Evolutionary conservation across 2,113 vertebrate species (phyloP).

Genomic region (Crotalus viridis): DNA sequence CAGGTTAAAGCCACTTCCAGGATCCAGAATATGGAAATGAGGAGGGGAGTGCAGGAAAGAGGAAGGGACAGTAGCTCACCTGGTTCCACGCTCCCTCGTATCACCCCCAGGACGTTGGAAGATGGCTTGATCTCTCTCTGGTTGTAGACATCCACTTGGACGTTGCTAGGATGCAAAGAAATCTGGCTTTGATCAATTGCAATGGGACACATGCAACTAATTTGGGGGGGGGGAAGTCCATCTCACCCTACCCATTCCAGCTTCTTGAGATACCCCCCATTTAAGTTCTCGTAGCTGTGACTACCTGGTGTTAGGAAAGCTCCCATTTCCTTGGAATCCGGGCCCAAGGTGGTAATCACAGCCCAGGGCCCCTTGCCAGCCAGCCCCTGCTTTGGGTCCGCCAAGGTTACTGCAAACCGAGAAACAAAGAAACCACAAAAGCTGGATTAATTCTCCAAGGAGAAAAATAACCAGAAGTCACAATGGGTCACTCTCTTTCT

Average conservation of each 20-base stretch:
- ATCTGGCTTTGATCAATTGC: background rate
- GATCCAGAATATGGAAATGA: background rate
- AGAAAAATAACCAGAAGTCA: background rate
- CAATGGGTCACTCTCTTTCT: background rate
- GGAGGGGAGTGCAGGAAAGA: background rate
- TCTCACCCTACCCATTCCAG: too few relatives aligned
- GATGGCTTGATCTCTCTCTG: slow-evolving; percentile 67
- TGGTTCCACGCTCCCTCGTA: slow-evolving; percentile 83
- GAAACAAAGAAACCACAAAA: background rate
- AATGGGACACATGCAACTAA: background rate
- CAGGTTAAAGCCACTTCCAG: background rate
- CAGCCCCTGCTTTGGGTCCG: slow-evolving; percentile 43
- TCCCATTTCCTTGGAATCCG: slow-evolving; percentile 62
- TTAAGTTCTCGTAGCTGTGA: background rate
- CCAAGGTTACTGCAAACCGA: slow-evolving; percentile 69
- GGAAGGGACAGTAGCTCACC: slow-evolving; percentile 64
- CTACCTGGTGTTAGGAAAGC: slow-evolving; percentile 42
- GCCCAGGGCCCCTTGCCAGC: slow-evolving; percentile 80
- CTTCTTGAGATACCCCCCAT: background rate
- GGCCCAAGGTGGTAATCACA: slow-evolving; percentile 80
- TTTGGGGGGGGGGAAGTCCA: background rate
- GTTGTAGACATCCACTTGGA: slow-evolving; percentile 79
- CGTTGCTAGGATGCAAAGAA: slow-evolving; percentile 13
- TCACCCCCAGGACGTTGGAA: slow-evolving; percentile 86
- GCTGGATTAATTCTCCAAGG: background rate